Evolutionary conservation across 1,140 invertebrate species (phyloP).

Genomic region (Octopus sinensis): DNA sequence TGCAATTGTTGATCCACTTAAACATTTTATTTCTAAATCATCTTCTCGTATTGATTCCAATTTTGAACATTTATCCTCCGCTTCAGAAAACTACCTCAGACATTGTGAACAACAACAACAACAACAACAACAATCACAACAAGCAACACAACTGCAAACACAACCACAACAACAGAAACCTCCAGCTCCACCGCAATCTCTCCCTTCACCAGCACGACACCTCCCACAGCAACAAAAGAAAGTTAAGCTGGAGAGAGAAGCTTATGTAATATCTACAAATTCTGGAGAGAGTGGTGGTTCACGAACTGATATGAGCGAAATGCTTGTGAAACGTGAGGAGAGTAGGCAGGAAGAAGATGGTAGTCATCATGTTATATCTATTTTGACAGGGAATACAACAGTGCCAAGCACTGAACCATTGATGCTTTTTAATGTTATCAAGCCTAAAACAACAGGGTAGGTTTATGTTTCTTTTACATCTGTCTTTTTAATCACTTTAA

Average conservation of each 20-base stretch:
- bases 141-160: neutral
- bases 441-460: neutral
- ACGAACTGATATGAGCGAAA: neutral
- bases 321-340: slow-evolving; percentile 6
- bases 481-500: too few relatives aligned
- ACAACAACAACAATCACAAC: neutral
- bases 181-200: slow-evolving; percentile 21
- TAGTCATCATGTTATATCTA: slow-evolving; percentile 3
- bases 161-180: neutral
- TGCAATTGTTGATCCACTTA: slow-evolving; percentile 6
- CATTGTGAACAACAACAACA: neutral
- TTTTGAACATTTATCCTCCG: slow-evolving; percentile 9
- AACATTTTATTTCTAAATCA: slow-evolving; percentile 12
- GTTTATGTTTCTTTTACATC: neutral
- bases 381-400: neutral
- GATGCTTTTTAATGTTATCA: neutral
- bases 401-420: neutral
- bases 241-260: neutral
- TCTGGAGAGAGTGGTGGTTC: neutral
- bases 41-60: slow-evolving; percentile 11
- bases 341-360: neutral
- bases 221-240: slow-evolving; percentile 1
- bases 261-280: slow-evolving; percentile 3
- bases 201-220: slow-evolving; percentile 7
- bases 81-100: slow-evolving; percentile 15